Evolutionary conservation across 1,140 invertebrate genomes (phyloP), one percentile per base, ranked within the genome.

Genomic region (Drosophila serrata): DNA sequence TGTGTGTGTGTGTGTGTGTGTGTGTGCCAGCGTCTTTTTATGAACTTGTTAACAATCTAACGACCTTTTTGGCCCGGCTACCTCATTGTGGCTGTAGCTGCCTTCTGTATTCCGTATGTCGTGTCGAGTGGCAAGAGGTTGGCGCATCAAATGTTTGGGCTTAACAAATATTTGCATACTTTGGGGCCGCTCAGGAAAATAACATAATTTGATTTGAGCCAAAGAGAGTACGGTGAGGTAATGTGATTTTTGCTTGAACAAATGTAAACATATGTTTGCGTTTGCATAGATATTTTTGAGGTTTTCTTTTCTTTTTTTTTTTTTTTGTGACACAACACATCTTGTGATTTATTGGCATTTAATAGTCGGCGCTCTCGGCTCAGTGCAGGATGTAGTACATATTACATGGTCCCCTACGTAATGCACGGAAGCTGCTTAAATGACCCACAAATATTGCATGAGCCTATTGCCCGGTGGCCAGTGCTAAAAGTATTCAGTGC

Each of bases 11-110:
- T 87, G 77, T 79, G 65, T 87, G 77, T 79, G 65, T 51, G 33
- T 73, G 55, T 53, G 43, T 56, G 46, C n/a, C 59, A 77, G 72
- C 69, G 77, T 90, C 81, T 88, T 90, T 90, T 88, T 88, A 88
- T 88, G 85, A 88, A 90, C 85, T 85, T 90, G 85, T 85, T 90
- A 90, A 90, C 85, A 90, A 90, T 85, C 81, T 85, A 79, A 90
- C 85, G 85, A 90, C 86, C 86, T 90, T 90, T 88, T 74, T 56
- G 61, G 43, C 61, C 51, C n/a, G 58, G 39, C 67, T 43, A 60
- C 46, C 60, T 53, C 43, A 39, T 73, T 73, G 70, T 72, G 43
- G 74, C 46, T 29, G n/a, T 40, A 53, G 40, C 55, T 45, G 48
- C 40, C 53, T 65, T 56, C 51, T 42, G 29, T 27, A 69, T 65